These are phyloP conservation scores for Sciurus vulgaris DNA, from an alignment of 2,797 vertebrate genomes.

Conservation along the genomic window DNA sequence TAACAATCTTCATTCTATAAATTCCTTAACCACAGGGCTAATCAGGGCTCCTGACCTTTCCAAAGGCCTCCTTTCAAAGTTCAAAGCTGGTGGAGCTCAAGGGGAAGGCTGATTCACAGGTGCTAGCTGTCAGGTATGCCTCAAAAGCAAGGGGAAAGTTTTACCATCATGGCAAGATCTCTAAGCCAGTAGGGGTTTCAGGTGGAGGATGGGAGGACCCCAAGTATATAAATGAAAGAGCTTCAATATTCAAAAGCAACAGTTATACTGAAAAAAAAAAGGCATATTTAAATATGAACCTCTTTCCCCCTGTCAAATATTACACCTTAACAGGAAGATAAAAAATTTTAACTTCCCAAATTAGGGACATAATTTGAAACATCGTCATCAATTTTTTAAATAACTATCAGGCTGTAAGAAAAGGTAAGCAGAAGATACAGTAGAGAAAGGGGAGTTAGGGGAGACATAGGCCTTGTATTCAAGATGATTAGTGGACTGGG, in stretches of 20 bases:
- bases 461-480: background rate
- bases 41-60: constrained; percentile 49
- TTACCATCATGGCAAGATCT: background rate
- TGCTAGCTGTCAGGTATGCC: background rate
- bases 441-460: background rate
- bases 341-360: constrained; percentile 70
- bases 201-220: background rate
- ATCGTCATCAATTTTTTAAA: constrained; percentile 59
- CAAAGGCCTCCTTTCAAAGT: constrained; percentile 19
- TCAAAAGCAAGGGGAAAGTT: background rate
- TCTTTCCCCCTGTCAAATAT: background rate
- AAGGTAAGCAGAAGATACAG: constrained; percentile 64
- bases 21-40: constrained; percentile 8
- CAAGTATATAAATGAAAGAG: background rate
- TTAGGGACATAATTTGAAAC: constrained; percentile 43
- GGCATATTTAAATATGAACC: constrained; percentile 53
- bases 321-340: constrained; percentile 41
- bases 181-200: background rate
- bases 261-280: constrained; percentile 50
- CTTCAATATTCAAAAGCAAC: constrained; percentile 15
- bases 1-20: background rate
- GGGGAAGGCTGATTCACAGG: background rate
- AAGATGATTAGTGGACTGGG: background rate
- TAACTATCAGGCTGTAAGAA: constrained; percentile 33
- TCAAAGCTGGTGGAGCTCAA: background rate